These are phyloP conservation scores for Lordiphosa stackelbergi DNA, from an alignment of 1,140 invertebrate genomes.

Conservation along the genomic window DNA sequence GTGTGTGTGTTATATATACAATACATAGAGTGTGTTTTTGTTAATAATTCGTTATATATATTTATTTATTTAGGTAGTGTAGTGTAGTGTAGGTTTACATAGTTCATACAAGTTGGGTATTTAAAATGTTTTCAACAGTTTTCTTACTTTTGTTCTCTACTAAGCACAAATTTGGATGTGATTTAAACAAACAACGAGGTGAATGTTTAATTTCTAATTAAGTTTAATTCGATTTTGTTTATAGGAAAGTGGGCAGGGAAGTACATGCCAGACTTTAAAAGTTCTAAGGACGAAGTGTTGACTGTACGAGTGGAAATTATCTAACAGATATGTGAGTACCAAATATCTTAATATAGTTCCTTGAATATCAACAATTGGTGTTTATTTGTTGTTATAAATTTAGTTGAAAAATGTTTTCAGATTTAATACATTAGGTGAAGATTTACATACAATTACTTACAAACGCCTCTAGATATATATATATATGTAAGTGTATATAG, in stretches of 20 bases:
- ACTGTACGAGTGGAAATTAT: conserved; percentile 39
- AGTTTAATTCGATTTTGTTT: conserved; percentile 10
- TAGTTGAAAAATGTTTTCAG: conserved; percentile 35
- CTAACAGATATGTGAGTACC: conserved; percentile 67
- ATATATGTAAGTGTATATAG: conserved; percentile 25
- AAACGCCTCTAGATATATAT: conserved; percentile 29
- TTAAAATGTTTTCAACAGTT: conserved; percentile 61
- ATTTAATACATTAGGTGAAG: conserved; percentile 44
- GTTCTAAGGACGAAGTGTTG: conserved; percentile 38
- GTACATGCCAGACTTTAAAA: conserved; percentile 53
- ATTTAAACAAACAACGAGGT: conserved; percentile 28
- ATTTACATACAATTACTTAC: conserved; percentile 17
- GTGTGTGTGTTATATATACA: conserved; percentile 32
- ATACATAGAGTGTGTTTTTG: conserved; percentile 7
- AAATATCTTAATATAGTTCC: conserved; percentile 46
- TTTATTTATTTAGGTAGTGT: no score
- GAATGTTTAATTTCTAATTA: conserved; percentile 18
- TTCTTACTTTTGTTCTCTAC: conserved; percentile 27
- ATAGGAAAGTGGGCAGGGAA: conserved; percentile 13
- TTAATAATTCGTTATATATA: no score
- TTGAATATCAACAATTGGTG: conserved; percentile 74
- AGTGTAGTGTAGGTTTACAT: no score
- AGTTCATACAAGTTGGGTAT: conserved; percentile 9
- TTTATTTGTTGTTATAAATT: conserved; percentile 20
- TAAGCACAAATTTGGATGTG: conserved; percentile 28